Base-by-base conservation (phyloP, 2,113 vertebrate species). In the Pongo abelii region DNA sequence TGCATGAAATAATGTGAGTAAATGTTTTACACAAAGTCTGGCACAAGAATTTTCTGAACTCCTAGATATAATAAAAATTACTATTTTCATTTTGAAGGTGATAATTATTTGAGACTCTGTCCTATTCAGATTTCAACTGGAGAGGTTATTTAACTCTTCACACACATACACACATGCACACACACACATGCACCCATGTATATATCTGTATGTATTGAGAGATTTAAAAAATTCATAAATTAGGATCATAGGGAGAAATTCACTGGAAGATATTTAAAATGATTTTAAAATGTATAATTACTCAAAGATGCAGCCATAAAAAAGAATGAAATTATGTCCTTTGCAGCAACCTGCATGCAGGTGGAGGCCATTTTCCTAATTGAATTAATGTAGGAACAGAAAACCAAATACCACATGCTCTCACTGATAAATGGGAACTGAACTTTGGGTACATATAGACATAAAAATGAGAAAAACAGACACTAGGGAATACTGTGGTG, bases 121-220 rank as follows among this genome's bases (percentile, higher is more conserved):
- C 27, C 8, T 78, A 93, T 78, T 84, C 70, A 69, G 48, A 89
- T 89, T 57, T 78, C 38, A 84, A 1, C 14, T 2, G 2, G 70
- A 87, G 48, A 25, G 38, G 5, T 11, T 77, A 14, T 67, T 83
- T 77, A 27, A 59, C 7, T 84, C 57, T 89, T 14, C 3, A 32
- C 75, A 78, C 43, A 79, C 8, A 78, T 6, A 40, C 0, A 18
- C 22, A 3, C 38, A 43, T 8, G 3, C 18, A 27, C 2, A n/a
- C 1, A 22, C 25, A 27, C 12, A 57, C 2, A 55, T 1, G 16
- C 18, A 5, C 18, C 1, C 25, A 2, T 30, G 27, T 30, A 48
- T 75, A 18, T 83, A 10, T 74, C 22, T 84, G 22, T 70, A 17
- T 27, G 4, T 72, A 59, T 43, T 50, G 30, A 74, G 2, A 80